Conservation (phyloP, 2,888 invertebrate genomes). For the Drosophila pegasa region DNA sequence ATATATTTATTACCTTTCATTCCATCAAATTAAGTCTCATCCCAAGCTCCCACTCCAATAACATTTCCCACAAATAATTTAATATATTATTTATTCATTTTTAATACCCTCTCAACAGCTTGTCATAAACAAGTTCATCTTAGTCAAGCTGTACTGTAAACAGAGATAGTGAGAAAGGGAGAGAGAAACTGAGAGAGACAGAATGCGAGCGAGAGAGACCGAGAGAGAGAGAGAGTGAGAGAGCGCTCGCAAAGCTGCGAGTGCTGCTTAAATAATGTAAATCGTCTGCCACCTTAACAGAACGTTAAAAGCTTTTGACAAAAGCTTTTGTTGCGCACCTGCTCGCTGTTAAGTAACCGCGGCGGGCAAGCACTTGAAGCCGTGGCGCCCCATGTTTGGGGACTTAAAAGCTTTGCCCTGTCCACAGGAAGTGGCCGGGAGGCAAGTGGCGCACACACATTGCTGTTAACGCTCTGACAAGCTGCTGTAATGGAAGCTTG, state of each 20-base stretch:
- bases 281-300: slow-evolving; percentile 60
- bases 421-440: slow-evolving; percentile 69
- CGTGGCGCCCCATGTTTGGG: slow-evolving; percentile 30
- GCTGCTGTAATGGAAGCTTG: slow-evolving; percentile 54
- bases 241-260: slow-evolving; percentile 55
- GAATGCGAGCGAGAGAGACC: too few species aligned
- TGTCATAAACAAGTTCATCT: neutral
- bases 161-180: slow-evolving; percentile 14
- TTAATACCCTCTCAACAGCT: neutral
- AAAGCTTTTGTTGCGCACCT: slow-evolving; percentile 56
- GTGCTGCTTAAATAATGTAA: slow-evolving; percentile 77
- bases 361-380: slow-evolving; percentile 34
- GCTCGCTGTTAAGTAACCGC: slow-evolving; percentile 60
- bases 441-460: slow-evolving; percentile 19
- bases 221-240: slow-evolving; percentile 5
- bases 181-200: slow-evolving; percentile 17
- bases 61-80: neutral
- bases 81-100: neutral
- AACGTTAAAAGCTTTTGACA: slow-evolving; percentile 67
- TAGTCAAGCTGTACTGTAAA: slow-evolving; percentile 52
- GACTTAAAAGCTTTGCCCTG: slow-evolving; percentile 73
- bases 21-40: neutral
- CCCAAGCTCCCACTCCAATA: neutral
- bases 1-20: neutral
- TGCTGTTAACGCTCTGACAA: slow-evolving; percentile 62